Base-by-base conservation (phyloP, 2,797 vertebrate genomes). In the Poeciliopsis gracilis region DNA sequence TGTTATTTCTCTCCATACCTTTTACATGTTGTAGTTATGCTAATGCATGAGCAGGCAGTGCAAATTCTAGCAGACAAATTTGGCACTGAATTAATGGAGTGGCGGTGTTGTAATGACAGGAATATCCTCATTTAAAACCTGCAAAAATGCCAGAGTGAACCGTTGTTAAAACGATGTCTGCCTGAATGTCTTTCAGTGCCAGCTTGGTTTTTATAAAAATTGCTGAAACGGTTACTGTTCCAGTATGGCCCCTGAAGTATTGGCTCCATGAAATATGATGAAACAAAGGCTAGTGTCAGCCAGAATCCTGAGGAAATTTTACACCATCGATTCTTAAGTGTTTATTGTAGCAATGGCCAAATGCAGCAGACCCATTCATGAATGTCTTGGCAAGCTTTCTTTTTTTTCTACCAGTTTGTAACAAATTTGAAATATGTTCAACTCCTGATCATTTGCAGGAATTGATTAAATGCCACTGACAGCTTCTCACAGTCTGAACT, bases 181-280 rank as follows among this genome's bases (percentile, higher is more conserved):
- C 67, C 80, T 77, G 41, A 81, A 79, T 75, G 78, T n/a, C 67
- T 76, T 59, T 84, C 49, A 66, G 73, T 82, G 84, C 87, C 86
- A 87, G 82, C 79, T 83, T 84, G 79, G 83, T 84, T 91, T 59
- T 88, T 75, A 86, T 86, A 82, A 90, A 89, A 84, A 74, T 16
- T 28, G 73, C 74, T 69, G 70, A 80, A 80, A 76, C 69, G 16
- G 77, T 75, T 82, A 45, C 45, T 85, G 84, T 82, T 87, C 76
- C 75, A 90, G 45, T 55, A 79, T 67, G 38, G 79, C 78, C 76
- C 80, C 84, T 74, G 41, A 89, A 88, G 85, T 82, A 74, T 53
- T 86, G 79, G 78, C 85, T 81, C 75, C 30, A 59, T 82, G 78
- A 81, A 89, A 83, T 83, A 79, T 47, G 43, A 75, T 45, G 76